Evolutionary conservation across 2,888 invertebrate genomes (phyloP).

Genomic region (Nemapogon koenigi): DNA sequence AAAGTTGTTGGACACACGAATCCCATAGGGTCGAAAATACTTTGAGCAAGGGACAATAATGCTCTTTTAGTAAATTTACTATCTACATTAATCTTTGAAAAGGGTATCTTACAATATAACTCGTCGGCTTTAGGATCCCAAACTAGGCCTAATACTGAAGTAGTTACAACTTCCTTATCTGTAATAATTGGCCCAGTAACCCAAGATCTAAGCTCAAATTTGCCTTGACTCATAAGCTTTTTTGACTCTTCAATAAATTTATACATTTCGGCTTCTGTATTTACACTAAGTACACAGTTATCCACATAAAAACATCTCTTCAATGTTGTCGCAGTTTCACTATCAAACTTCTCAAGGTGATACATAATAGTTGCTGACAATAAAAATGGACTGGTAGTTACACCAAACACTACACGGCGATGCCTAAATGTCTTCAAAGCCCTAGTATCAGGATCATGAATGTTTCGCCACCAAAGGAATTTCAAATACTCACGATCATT

Average conservation of each 20-base stretch:
- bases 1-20: slow-evolving; percentile 12
- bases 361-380: slow-evolving; percentile 9
- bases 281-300: slow-evolving; percentile 15
- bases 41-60: slow-evolving; percentile 12
- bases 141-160: too few species aligned
- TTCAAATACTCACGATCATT: slow-evolving; percentile 21
- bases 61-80: slow-evolving; percentile 11
- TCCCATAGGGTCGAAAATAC: slow-evolving; percentile 16
- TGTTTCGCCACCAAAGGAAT: slow-evolving; percentile 20
- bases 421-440: slow-evolving; percentile 2
- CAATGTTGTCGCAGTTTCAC: slow-evolving; percentile 7
- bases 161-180: too few species aligned
- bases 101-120: background rate
- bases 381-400: slow-evolving; percentile 11
- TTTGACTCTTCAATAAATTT: slow-evolving; percentile 14
- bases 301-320: slow-evolving; percentile 15
- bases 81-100: background rate
- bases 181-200: slow-evolving; percentile 11
- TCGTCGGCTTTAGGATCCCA: slow-evolving; percentile 12
- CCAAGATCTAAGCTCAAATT: slow-evolving; percentile 15
- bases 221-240: slow-evolving; percentile 12
- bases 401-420: slow-evolving; percentile 12
- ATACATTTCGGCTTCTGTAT: slow-evolving; percentile 9
- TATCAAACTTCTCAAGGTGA: slow-evolving; percentile 4
- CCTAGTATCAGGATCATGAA: background rate